phyloP scores from a whole-genome alignment of 2,797 vertebrate genomes.

The Choloepus didactylus region DNA sequence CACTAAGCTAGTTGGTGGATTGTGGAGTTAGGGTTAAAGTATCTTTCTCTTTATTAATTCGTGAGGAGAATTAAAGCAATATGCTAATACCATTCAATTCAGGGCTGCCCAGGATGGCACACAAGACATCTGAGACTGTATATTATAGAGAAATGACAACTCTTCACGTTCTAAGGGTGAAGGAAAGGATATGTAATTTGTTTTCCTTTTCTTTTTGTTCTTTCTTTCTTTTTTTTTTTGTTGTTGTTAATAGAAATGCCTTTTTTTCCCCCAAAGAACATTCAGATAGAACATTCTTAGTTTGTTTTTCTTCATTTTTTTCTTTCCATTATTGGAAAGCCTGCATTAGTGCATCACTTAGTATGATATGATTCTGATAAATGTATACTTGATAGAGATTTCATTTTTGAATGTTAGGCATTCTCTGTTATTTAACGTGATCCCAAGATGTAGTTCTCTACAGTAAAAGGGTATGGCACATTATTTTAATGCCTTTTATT shows the following conservation, averaged over 20 bases:
- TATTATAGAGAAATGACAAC: neutral
- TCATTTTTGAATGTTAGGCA: conserved; percentile 29
- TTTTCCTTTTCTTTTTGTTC: neutral
- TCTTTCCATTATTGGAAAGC: neutral
- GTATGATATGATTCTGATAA: neutral
- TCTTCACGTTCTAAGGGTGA: neutral
- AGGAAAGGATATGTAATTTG: neutral
- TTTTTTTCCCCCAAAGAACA: conserved; percentile 6
- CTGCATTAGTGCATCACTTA: neutral
- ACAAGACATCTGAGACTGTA: neutral
- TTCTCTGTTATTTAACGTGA: conserved; percentile 61
- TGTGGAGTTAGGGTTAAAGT: conserved; percentile 27
- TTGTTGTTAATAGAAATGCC: conserved; percentile 23
- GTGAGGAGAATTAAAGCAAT: neutral
- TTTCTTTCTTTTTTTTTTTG: neutral
- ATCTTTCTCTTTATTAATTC: neutral
- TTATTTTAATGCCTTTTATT: conserved; percentile 78
- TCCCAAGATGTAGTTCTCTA: neutral
- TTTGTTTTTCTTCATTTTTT: neutral
- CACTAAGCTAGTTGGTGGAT: neutral
- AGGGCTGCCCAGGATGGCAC: neutral
- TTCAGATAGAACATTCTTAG: neutral
- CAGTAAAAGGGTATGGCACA: conserved; percentile 8
- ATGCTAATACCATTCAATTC: neutral
- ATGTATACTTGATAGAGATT: conserved; percentile 22